Percentiles rank a stretch among this genome's conserved stretches.
These are phyloP conservation scores for Atrichornis clamosus DNA, from an alignment of 2,113 vertebrate genomes.

Conservation along the genomic window DNA sequence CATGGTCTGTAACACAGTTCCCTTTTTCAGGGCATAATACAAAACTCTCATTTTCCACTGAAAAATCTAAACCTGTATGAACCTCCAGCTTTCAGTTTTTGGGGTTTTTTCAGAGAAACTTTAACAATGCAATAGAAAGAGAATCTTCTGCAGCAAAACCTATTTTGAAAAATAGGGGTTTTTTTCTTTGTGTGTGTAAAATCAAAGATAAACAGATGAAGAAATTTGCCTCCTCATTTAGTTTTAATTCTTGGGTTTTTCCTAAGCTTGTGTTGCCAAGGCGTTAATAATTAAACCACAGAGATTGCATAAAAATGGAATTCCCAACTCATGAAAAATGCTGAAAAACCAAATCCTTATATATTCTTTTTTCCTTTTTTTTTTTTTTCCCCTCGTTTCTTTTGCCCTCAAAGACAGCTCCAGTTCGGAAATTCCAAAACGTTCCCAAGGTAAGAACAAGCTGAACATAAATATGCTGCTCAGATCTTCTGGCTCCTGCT, in stretches of 20 bases:
- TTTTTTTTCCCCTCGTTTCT: accelerated
- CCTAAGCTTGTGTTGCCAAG: neutral
- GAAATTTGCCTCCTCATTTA: neutral
- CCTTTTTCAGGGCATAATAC: neutral
- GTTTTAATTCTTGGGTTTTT: neutral
- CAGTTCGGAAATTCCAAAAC: neutral
- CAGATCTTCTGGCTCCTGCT: neutral
- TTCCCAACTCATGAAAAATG: neutral
- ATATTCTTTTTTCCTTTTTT: accelerated
- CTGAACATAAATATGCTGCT: neutral
- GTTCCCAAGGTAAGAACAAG: neutral
- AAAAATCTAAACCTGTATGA: neutral
- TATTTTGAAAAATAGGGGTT: neutral
- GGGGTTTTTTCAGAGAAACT: neutral
- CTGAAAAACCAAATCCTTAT: neutral
- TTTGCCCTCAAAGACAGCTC: neutral
- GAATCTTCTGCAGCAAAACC: neutral
- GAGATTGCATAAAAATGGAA: neutral
- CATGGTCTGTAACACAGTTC: neutral
- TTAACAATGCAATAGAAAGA: neutral
- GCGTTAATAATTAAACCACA: slow-evolving; percentile 7
- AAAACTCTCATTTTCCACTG: neutral
- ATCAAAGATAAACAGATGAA: neutral
- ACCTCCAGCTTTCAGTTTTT: neutral
- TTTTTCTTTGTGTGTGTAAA: neutral